phyloP scores from a whole-genome alignment of 2,888 invertebrate genomes.

The Xanthorhoe designata region DNA sequence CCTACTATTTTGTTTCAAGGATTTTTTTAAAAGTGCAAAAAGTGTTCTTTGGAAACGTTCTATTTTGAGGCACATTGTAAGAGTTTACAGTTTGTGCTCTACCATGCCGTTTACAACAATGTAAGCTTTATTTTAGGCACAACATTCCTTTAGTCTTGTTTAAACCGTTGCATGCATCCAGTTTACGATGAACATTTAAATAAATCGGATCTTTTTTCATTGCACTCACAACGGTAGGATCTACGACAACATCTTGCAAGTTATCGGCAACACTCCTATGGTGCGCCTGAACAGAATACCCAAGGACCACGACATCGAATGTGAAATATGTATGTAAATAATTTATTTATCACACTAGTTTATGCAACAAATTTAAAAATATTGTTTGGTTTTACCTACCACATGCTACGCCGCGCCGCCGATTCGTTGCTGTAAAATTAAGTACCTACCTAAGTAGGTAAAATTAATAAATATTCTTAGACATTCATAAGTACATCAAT shows the following conservation, averaged over 20 bases:
- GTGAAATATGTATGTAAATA: constrained; percentile 88
- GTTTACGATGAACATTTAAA: background rate
- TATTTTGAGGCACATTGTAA: background rate
- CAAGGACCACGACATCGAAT: constrained; percentile 89
- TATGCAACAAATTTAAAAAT: constrained; percentile 36
- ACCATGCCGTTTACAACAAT: background rate
- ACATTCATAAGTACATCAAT: too few relatives aligned
- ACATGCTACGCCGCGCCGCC: background rate
- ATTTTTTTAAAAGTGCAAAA: background rate
- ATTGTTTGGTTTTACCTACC: background rate
- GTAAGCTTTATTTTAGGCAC: constrained; percentile 2
- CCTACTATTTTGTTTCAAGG: background rate
- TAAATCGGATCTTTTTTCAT: constrained; percentile 10
- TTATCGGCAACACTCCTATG: constrained; percentile 93
- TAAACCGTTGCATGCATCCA: background rate
- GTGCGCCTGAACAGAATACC: constrained; percentile 92
- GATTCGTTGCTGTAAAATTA: background rate
- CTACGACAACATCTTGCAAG: constrained; percentile 88
- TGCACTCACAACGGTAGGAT: constrained; percentile 56
- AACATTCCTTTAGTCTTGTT: background rate
- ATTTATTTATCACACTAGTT: background rate
- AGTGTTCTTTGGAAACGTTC: background rate
- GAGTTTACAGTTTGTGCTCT: background rate
- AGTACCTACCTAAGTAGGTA: too few relatives aligned
- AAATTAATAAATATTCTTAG: too few relatives aligned